Conservation (phyloP, 92 coral and sea anemone genomes). For the Muricea muricata region DNA sequence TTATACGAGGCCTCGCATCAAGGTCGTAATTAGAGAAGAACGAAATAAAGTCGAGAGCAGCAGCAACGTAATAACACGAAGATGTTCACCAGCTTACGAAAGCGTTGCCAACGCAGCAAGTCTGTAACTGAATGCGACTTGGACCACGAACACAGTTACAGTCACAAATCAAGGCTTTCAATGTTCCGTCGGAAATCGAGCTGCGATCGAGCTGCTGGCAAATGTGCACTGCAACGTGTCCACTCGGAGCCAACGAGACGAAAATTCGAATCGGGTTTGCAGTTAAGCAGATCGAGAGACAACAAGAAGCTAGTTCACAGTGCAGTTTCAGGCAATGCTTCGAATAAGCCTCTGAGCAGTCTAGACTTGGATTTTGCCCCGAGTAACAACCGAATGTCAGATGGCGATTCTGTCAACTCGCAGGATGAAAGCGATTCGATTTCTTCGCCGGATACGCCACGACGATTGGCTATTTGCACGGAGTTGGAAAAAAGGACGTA, state of each 20-base stretch:
- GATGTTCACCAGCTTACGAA: not conserved
- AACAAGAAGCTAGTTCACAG: not conserved
- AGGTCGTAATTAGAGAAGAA: not conserved
- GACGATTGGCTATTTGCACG: conserved; percentile 30
- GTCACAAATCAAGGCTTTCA: not conserved
- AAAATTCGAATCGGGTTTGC: not conserved
- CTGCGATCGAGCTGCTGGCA: not conserved
- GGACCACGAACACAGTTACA: not conserved
- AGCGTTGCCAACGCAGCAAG: not conserved
- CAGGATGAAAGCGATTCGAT: not conserved
- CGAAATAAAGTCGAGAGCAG: not conserved
- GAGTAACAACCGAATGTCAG: not conserved
- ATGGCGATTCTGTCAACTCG: not conserved
- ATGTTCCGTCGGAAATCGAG: not conserved
- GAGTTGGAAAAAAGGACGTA: conserved; percentile 33
- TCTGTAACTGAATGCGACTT: conserved; percentile 7
- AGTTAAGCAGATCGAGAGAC: not conserved
- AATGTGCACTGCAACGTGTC: not conserved
- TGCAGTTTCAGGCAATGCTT: not conserved
- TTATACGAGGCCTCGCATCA: not conserved
- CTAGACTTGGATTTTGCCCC: not conserved
- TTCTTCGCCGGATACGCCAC: not conserved
- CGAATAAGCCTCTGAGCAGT: not conserved
- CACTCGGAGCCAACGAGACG: conserved; percentile 6
- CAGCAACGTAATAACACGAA: not conserved